phyloP scores from a whole-genome alignment of 2,113 vertebrate species.

The Irena cyanogastra region DNA sequence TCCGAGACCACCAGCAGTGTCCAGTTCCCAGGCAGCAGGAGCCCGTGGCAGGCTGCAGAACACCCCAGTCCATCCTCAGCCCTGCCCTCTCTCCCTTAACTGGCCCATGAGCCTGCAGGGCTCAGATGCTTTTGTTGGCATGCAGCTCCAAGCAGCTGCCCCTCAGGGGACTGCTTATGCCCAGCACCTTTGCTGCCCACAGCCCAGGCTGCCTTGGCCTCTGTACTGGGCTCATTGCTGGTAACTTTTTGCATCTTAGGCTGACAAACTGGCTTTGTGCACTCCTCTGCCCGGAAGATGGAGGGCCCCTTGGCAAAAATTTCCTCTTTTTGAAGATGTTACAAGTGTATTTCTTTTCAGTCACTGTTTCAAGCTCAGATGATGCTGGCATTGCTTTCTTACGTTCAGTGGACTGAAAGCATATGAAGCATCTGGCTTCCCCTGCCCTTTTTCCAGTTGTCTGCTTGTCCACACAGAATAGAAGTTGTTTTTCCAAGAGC shows the following conservation, averaged over 20 bases:
- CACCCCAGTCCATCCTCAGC: accelerated
- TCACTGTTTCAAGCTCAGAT: background rate
- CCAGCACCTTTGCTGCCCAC: background rate
- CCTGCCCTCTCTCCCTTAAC: background rate
- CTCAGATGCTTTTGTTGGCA: background rate
- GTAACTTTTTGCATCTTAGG: background rate
- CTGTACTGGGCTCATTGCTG: background rate
- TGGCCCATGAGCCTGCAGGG: background rate
- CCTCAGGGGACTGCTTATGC: accelerated
- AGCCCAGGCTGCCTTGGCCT: background rate
- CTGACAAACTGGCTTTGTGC: background rate
- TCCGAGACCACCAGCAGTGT: background rate
- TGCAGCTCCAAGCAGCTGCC: background rate
- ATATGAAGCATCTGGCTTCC: background rate
- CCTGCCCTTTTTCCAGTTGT: background rate
- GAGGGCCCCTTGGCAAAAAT: background rate
- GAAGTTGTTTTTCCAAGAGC: background rate
- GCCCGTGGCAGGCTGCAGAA: background rate
- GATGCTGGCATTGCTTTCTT: background rate
- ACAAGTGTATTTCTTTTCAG: background rate
- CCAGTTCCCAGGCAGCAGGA: background rate
- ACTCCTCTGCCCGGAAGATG: background rate
- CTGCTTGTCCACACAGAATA: background rate
- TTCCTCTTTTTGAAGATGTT: background rate
- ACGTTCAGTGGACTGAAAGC: background rate